Evolutionary conservation across 1,140 invertebrate genomes (phyloP).

Genomic region (Microplitis demolitor): DNA sequence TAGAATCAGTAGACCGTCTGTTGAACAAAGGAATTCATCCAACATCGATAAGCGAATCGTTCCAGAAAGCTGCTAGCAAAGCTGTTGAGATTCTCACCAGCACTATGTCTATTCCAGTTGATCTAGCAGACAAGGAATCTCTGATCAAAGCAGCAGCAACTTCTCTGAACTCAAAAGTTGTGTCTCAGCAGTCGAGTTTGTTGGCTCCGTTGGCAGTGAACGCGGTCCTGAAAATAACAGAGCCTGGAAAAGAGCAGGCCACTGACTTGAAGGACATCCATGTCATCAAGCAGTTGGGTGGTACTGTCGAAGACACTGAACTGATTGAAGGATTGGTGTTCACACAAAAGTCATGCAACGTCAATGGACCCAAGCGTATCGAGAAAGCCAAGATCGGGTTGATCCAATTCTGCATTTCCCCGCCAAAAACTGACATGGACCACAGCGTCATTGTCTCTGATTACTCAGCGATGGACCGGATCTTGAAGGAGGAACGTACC

Average conservation of each 20-base stretch:
- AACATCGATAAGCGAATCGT: constrained; percentile 95
- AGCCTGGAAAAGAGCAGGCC: constrained; percentile 65
- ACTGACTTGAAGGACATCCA: constrained; percentile 88
- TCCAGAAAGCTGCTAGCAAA: constrained; percentile 87
- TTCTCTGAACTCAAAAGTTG: constrained; percentile 97
- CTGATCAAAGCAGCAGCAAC: constrained; percentile 95
- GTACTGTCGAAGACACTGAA: constrained; percentile 97
- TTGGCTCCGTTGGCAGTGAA: constrained; percentile 97
- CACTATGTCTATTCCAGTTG: constrained; percentile 84
- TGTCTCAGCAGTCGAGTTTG: constrained; percentile 94
- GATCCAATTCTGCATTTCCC: constrained; percentile 99
- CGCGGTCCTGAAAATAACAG: constrained; percentile 87
- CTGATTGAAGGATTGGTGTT: constrained; percentile 95
- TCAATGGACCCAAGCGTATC: constrained; percentile 89
- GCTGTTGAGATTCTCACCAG: constrained; percentile 82
- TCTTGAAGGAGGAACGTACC: constrained; percentile 96
- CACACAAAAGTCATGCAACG: constrained; percentile 85
- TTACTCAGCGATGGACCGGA: constrained; percentile 98
- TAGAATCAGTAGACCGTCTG: constrained; percentile 94
- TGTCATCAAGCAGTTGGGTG: constrained; percentile 94
- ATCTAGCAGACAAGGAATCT: constrained; percentile 85
- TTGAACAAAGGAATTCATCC: constrained; percentile 96
- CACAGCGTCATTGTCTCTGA: constrained; percentile 98
- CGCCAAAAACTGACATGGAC: constrained; percentile 99
- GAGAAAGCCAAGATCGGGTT: constrained; percentile 99